phyloP scores from a whole-genome alignment of 2,888 invertebrate species.

The Rotaria magnacalcarata region DNA sequence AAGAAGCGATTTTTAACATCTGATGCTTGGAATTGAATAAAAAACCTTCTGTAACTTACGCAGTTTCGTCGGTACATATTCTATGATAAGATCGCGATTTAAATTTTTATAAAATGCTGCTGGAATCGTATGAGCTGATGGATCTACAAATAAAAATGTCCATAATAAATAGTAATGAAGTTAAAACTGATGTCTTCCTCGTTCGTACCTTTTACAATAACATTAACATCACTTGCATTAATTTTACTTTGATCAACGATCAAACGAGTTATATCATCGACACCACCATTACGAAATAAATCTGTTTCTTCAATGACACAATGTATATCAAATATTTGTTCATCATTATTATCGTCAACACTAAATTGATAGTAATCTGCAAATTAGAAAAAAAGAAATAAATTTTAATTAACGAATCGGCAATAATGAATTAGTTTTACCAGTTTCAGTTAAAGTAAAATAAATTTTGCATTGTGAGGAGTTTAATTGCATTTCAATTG shows the following conservation, averaged over 20 bases:
- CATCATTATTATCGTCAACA: neutral
- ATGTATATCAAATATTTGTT: conserved; percentile 22
- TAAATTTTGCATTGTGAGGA: neutral
- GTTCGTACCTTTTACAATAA: conserved; percentile 28
- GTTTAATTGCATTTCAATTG: neutral
- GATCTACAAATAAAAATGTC: neutral
- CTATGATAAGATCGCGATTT: conserved; percentile 19
- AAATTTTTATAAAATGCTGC: conserved; percentile 21
- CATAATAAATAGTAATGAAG: too few relatives aligned
- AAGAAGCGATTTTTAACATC: too few relatives aligned
- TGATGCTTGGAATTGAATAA: too few relatives aligned
- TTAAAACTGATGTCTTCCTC: neutral
- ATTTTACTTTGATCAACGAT: conserved; percentile 22
- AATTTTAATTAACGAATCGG: neutral
- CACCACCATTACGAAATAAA: conserved; percentile 29
- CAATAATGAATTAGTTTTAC: neutral
- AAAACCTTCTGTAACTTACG: neutral
- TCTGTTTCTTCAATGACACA: conserved; percentile 16
- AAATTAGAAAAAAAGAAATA: neutral
- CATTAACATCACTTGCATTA: conserved; percentile 11
- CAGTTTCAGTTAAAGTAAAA: neutral
- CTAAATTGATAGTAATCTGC: neutral
- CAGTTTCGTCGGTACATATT: neutral
- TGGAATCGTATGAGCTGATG: conserved; percentile 34
- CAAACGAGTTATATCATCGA: conserved; percentile 24